phyloP scores from a whole-genome alignment of 2,888 invertebrate genomes.

The Alitta virens region DNA sequence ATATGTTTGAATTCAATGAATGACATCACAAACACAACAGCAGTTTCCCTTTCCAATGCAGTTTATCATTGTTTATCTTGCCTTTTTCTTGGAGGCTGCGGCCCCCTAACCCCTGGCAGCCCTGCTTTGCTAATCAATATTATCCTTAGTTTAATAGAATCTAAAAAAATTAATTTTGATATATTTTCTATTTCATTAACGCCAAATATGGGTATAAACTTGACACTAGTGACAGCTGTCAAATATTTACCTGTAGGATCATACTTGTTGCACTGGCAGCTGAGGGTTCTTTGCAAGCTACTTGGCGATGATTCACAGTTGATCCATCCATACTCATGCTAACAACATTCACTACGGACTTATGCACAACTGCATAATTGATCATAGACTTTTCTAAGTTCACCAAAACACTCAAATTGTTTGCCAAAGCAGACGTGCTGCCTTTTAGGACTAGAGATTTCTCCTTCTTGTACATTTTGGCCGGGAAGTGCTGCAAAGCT shows the following conservation, averaged over 20 bases:
- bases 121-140: too few species aligned
- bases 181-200: too few species aligned
- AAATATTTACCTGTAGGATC: conserved; percentile 44
- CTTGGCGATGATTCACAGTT: conserved; percentile 44
- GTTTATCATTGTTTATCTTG: too few species aligned
- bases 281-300: conserved; percentile 51
- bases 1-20: too few species aligned
- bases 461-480: conserved; percentile 42
- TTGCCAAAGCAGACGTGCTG: conserved; percentile 46
- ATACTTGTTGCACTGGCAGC: conserved; percentile 43
- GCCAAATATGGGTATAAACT: too few species aligned
- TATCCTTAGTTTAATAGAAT: too few species aligned
- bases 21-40: too few species aligned
- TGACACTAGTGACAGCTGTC: too few species aligned
- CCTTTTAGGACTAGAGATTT: conserved; percentile 47
- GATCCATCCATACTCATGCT: conserved; percentile 44
- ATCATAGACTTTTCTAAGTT: conserved; percentile 41
- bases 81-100: too few species aligned
- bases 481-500: background rate
- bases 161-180: too few species aligned
- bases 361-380: conserved; percentile 51
- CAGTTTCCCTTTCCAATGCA: too few species aligned
- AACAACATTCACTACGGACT: conserved; percentile 48
- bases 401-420: conserved; percentile 45
- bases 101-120: too few species aligned